Base-by-base conservation (phyloP, 2,888 invertebrate genomes). In the Cryptocephalus primarius region DNA sequence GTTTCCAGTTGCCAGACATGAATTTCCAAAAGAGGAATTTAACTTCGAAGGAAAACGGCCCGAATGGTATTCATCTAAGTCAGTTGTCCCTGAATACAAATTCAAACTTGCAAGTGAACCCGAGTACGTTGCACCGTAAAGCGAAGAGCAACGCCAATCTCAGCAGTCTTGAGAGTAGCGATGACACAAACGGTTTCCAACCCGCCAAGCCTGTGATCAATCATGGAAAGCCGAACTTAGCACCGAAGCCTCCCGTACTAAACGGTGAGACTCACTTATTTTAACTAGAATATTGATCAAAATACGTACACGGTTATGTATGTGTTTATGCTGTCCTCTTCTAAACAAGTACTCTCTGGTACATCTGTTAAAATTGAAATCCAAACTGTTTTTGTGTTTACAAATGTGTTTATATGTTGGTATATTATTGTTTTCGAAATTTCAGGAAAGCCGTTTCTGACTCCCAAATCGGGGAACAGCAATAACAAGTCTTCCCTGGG, bases 201-300 rank as follows among this genome's bases (percentile, higher is more conserved):
- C 53, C 54, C 39, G 49, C 33, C 42, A 70, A 75, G 53, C 76
- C 76, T 47, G 64, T 77, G 39, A 69, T 74, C 67, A 61, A 76
- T 62, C 79, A 82, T 72, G 88, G 88, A 44, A 91, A 90, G 70
- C 89, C 88, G 14, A 79, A 85, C 67, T 70, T 89, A 55, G 89
- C 89, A 31, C 90, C 90, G 1, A 88, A 88, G 68, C 90, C 90
- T 14, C 88, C 88, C 8, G 72, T 74, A 56, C 57, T 77, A 41
- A 71, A 73, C 46, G 63, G 68, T 64, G 62, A 62, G 55, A 22
- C 13, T 12, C 9, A 12, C 22, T 32, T 10, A 6, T 22, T 22
- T 2, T 22, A 4, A 22, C 22, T 22, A 22, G 2, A 6, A 6
- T 22, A 6, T 6, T 2, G 22, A 22, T 22, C 3, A 22, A 22